Evolutionary conservation across 2,113 vertebrate genomes (phyloP), one percentile per base, ranked within the genome.

Genomic region (Anas platyrhynchos): DNA sequence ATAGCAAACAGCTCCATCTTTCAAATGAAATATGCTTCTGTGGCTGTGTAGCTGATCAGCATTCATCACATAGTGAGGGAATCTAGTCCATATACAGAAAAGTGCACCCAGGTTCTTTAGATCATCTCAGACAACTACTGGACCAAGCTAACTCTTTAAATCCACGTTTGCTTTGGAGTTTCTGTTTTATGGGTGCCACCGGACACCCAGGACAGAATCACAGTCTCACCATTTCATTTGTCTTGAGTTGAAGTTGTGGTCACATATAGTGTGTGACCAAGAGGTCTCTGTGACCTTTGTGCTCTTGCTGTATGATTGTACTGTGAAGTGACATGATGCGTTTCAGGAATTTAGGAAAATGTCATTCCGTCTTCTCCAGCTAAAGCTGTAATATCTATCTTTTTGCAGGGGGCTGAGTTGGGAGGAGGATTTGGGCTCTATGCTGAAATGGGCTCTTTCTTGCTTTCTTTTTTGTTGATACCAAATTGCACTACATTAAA

Each of bases 1-100:
- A n/a, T 54, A 69, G 48, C 84, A 83, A 91, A 54, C 84, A 78
- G 66, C 88, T 93, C 83, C 31, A 48, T 82, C 74, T 82, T 73
- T 91, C 66, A 67, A 31, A 54, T 58, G 66, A 93, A 91, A 78
- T 78, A 74, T 4, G 20, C 16, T 88, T 13, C 76, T 16, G 43
- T 50, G 79, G 48, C 84, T 65, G 66, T 48, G 46, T 69, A 58
- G 83, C 75, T 77, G 79, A 77, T 72, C 4, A 1, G 79, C 62
- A 65, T 91, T 91, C 76, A 69, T 86, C 81, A 82, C n/a, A 59
- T 55, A n/a, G 75, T 2, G 0, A 48, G 76, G 66, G 66, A 63
- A 62, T 8, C n/a, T 26, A 69, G 36, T 44, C 58, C 4, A 0
- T 48, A 6, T 31, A n/a, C 6, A 27, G 80, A 25, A 52, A 54